These are phyloP conservation scores for Heliocidaris tuberculata DNA, from an alignment of 35 echinoderm and acorn worm genomes.

Conservation along the genomic window DNA sequence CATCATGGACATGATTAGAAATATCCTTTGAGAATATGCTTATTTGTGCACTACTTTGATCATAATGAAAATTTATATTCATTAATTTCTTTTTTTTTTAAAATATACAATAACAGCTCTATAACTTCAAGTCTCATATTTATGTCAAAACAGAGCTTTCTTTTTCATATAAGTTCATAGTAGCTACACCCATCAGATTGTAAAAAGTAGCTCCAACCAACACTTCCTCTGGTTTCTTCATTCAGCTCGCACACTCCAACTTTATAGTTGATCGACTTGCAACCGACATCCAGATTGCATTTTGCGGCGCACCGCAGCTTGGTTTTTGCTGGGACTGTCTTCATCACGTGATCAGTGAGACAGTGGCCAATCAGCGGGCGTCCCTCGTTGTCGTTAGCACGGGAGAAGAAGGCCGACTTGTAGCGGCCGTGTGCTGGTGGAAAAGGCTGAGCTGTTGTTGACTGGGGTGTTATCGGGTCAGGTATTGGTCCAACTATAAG, in stretches of 20 bases:
- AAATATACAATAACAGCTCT: too few species aligned
- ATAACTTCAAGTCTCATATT: too few species aligned
- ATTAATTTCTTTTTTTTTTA: too few species aligned
- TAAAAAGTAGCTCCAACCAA: not conserved
- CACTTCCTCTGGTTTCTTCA: not conserved
- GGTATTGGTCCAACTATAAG: too few species aligned
- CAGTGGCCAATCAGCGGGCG: not conserved
- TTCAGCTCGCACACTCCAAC: not conserved
- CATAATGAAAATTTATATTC: too few species aligned
- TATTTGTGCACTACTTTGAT: too few species aligned
- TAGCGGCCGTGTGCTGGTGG: too few species aligned
- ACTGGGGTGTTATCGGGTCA: too few species aligned
- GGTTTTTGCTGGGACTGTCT: not conserved
- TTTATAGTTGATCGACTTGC: not conserved
- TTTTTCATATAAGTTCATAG: not conserved
- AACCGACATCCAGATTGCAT: not conserved
- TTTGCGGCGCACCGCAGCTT: not conserved
- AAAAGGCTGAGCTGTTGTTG: too few species aligned
- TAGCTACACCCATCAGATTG: not conserved
- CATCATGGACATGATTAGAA: too few species aligned
- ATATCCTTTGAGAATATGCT: too few species aligned
- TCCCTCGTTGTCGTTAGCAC: not conserved
- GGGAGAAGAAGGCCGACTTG: not conserved
- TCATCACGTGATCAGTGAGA: constrained; percentile 1
- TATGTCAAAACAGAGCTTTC: too few species aligned